Evolutionary conservation across 2,113 vertebrate species (phyloP).

Genomic region (Excalfactoria chinensis): DNA sequence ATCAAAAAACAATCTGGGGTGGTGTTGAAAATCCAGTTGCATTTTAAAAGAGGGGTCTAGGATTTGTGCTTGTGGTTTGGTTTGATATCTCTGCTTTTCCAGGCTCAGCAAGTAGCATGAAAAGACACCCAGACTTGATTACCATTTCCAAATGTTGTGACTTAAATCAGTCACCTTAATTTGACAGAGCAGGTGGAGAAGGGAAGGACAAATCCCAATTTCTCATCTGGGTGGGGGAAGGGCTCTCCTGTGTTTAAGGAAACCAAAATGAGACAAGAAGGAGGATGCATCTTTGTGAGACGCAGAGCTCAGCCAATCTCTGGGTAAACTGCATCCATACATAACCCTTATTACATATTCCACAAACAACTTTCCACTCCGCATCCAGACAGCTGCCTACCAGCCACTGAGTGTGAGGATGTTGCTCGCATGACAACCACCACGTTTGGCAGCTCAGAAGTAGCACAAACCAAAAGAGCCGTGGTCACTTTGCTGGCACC

Average conservation of each 20-base stretch:
- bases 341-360: conserved; percentile 14
- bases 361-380: neutral
- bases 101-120: neutral
- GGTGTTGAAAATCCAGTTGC: neutral
- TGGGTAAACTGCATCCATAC: neutral
- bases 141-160: conserved; percentile 1
- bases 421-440: neutral
- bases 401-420: neutral
- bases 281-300: neutral
- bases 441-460: neutral
- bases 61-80: neutral
- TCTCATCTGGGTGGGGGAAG: neutral
- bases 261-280: neutral
- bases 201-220: neutral
- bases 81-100: neutral
- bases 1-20: neutral
- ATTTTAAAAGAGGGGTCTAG: neutral
- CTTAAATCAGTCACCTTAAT: neutral
- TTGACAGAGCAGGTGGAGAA: neutral
- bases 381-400: conserved; percentile 17
- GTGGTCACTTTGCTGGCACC: neutral
- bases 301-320: neutral
- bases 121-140: neutral
- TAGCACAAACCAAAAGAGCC: neutral
- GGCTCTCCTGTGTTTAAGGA: neutral